Conservation (phyloP, 2,888 invertebrate species). For the Yponomeuta evonymella region DNA sequence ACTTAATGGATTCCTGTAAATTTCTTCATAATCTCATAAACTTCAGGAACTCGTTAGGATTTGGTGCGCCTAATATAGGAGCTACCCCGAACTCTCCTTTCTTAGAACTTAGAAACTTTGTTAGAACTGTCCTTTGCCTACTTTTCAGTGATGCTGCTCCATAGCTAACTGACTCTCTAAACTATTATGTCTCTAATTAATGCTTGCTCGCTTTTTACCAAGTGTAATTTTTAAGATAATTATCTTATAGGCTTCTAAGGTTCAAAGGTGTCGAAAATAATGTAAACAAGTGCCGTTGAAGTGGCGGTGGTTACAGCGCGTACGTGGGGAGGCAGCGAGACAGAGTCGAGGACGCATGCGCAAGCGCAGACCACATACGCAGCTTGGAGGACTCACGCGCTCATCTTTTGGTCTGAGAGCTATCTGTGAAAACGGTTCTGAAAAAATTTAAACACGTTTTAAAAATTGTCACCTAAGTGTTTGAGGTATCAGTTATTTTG, state of each 20-base stretch:
- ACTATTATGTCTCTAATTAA: neutral
- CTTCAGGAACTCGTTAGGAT: too few species aligned
- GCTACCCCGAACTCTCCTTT: too few species aligned
- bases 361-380: neutral
- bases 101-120: too few species aligned
- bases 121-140: too few species aligned
- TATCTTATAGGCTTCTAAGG: neutral
- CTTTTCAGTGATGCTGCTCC: too few species aligned
- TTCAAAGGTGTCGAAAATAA: conserved; percentile 7
- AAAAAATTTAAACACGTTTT: neutral
- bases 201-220: neutral
- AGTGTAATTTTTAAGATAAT: neutral
- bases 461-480: neutral
- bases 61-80: too few species aligned
- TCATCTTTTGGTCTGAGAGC: neutral
- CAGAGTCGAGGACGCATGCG: too few species aligned
- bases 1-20: too few species aligned
- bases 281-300: conserved; percentile 5
- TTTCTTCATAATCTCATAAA: too few species aligned
- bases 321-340: neutral
- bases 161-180: too few species aligned
- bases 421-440: neutral
- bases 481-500: neutral
- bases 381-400: neutral
- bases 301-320: neutral